Percentiles rank a stretch among this genome's conserved stretches.
phyloP scores from a whole-genome alignment of 2,888 invertebrate genomes.

The Brachyptera risi region DNA sequence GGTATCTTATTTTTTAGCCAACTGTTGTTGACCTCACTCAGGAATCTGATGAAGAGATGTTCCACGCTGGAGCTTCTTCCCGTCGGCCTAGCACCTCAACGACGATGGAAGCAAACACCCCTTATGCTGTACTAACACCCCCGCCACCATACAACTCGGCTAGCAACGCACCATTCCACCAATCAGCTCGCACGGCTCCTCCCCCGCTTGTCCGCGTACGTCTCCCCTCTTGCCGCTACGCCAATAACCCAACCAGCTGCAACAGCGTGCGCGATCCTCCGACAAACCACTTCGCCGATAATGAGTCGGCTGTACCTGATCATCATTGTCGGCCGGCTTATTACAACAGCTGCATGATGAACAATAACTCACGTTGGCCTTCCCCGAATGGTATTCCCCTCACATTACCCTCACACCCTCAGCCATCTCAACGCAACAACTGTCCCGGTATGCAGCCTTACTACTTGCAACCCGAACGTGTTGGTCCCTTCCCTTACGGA shows the following conservation, averaged over 20 bases:
- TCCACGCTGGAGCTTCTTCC: conserved; percentile 35
- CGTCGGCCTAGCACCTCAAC: conserved; percentile 37
- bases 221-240: conserved; percentile 31
- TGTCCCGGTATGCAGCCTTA: neutral
- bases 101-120: neutral
- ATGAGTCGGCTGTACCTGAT: neutral
- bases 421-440: conserved; percentile 5
- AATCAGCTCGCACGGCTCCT: conserved; percentile 35
- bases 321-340: neutral
- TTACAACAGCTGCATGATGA: neutral
- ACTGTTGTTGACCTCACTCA: conserved; percentile 55
- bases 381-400: too few relatives aligned
- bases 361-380: neutral
- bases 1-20: too few relatives aligned
- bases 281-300: neutral
- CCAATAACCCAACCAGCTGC: neutral
- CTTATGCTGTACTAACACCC: neutral
- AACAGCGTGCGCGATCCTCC: neutral
- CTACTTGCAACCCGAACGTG: neutral
- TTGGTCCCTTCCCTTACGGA: too few relatives aligned
- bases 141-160: neutral
- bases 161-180: conserved; percentile 37
- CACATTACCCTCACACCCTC: conserved; percentile 25
- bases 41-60: conserved; percentile 52
- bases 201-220: conserved; percentile 27